These are phyloP conservation scores for Kuschelorhynchus macadamiae DNA, from an alignment of 2,888 invertebrate species.

Conservation along the genomic window DNA sequence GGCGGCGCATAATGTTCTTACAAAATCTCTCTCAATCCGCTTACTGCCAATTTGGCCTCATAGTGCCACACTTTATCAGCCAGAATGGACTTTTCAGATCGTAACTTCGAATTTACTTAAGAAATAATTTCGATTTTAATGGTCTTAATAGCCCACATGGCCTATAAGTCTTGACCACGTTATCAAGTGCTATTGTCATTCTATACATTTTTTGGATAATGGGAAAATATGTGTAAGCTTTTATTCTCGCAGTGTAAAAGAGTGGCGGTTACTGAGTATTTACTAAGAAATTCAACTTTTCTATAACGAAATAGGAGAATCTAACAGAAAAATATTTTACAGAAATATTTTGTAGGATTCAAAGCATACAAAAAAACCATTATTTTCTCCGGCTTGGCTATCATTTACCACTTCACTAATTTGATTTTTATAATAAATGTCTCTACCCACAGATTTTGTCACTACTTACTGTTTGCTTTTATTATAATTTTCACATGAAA, in stretches of 20 bases:
- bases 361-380: too few relatives aligned
- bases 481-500: too few relatives aligned
- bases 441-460: too few relatives aligned
- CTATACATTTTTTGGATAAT: conserved; percentile 47
- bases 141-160: conserved; percentile 46
- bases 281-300: too few relatives aligned
- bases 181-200: conserved; percentile 50
- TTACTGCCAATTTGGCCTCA: conserved; percentile 50
- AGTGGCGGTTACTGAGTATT: too few relatives aligned
- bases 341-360: too few relatives aligned
- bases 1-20: conserved; percentile 36
- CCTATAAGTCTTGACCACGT: conserved; percentile 47
- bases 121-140: conserved; percentile 52
- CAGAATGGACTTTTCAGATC: conserved; percentile 48
- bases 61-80: conserved; percentile 45
- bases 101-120: conserved; percentile 52
- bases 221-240: conserved; percentile 38
- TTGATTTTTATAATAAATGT: too few relatives aligned
- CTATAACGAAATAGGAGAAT: too few relatives aligned
- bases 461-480: too few relatives aligned
- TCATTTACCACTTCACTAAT: too few relatives aligned
- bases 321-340: too few relatives aligned
- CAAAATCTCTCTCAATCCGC: conserved; percentile 46
- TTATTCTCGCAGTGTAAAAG: conserved; percentile 40
- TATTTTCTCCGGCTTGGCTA: too few relatives aligned